These are phyloP conservation scores for Cydia fagiglandana DNA, from an alignment of 1,140 invertebrate species.

Conservation along the genomic window DNA sequence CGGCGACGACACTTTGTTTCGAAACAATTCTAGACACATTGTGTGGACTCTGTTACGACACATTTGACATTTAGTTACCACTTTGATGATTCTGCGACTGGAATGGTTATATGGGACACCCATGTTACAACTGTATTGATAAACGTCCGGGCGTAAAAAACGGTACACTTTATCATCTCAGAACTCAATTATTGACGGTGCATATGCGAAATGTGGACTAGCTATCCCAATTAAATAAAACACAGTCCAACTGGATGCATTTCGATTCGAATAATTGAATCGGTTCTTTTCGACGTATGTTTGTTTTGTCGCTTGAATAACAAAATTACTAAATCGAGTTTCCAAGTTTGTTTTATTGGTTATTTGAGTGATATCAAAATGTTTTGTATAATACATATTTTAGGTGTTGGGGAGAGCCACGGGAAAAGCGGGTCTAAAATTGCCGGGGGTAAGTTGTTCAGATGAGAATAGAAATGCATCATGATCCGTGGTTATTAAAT, in stretches of 20 bases:
- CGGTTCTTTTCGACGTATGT: background rate
- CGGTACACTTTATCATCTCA: background rate
- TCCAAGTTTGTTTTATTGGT: constrained; percentile 1
- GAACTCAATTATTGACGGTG: constrained; percentile 17
- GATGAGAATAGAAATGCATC: too few relatives aligned
- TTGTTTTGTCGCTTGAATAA: background rate
- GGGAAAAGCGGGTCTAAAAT: too few relatives aligned
- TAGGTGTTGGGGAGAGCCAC: too few relatives aligned
- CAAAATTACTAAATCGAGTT: background rate
- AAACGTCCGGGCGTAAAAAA: constrained; percentile 21
- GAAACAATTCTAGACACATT: too few relatives aligned
- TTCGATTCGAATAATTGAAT: background rate
- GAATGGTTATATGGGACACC: too few relatives aligned
- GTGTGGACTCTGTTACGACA: too few relatives aligned
- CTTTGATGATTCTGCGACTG: too few relatives aligned
- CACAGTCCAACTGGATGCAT: background rate
- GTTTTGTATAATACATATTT: too few relatives aligned
- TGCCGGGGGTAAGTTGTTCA: too few relatives aligned
- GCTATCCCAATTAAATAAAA: background rate
- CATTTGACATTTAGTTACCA: too few relatives aligned
- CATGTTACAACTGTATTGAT: background rate
- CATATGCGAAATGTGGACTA: background rate
- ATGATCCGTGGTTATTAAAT: too few relatives aligned
- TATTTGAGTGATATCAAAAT: background rate
- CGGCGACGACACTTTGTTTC: too few relatives aligned